phyloP scores from a whole-genome alignment of 1,140 invertebrate genomes.

The Caenorhabditis latens region DNA sequence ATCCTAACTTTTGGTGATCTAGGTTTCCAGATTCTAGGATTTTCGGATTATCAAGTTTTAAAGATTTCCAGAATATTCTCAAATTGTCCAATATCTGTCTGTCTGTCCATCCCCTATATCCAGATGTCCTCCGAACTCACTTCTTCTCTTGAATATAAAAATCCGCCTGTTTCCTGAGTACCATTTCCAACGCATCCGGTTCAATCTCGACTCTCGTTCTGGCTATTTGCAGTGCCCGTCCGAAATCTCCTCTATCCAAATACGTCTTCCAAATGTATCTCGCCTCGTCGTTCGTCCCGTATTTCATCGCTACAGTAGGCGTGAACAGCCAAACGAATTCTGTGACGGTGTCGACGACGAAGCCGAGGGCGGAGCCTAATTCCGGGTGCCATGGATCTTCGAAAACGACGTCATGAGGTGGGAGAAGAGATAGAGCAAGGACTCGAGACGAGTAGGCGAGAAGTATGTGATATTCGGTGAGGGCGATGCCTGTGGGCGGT shows the following conservation, averaged over 20 bases:
- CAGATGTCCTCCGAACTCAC: constrained; percentile 35
- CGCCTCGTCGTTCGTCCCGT: constrained; percentile 66
- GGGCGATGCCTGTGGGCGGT: constrained; percentile 61
- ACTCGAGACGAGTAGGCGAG: constrained; percentile 61
- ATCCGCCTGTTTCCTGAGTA: constrained; percentile 66
- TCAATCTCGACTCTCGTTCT: constrained; percentile 44
- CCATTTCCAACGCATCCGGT: constrained; percentile 63
- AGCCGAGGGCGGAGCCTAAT: constrained; percentile 48
- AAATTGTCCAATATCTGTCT: too few species aligned
- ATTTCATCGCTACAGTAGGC: constrained; percentile 57
- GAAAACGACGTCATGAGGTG: constrained; percentile 61
- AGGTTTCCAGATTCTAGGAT: too few species aligned
- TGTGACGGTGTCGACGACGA: constrained; percentile 55
- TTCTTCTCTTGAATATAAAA: constrained; percentile 67
- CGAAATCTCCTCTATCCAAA: constrained; percentile 65
- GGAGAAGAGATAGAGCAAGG: constrained; percentile 63
- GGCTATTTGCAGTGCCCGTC: constrained; percentile 57
- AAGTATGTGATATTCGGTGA: constrained; percentile 66
- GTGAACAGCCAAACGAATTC: constrained; percentile 68
- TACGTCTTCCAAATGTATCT: constrained; percentile 68
- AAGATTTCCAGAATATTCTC: too few species aligned
- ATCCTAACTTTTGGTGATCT: too few species aligned
- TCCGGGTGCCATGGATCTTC: constrained; percentile 59
- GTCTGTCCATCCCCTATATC: too few species aligned
- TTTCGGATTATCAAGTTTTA: too few species aligned